Conservation (phyloP, 2,888 invertebrate species). For the Yponomeuta malinellus region DNA sequence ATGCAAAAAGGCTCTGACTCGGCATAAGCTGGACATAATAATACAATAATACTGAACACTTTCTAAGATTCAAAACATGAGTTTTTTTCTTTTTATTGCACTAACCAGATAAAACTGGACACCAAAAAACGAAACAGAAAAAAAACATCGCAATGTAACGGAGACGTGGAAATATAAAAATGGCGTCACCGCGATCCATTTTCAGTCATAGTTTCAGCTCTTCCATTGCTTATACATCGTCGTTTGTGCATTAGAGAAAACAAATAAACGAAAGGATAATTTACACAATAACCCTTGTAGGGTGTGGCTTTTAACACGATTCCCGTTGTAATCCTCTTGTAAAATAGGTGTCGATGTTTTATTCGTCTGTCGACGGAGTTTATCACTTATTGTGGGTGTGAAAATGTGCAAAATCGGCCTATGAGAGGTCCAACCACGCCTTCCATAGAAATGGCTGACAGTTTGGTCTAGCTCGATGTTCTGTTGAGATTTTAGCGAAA, state of each 20-base stretch:
- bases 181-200: background rate
- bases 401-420: conserved; percentile 21
- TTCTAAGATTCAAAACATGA: no score
- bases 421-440: conserved; percentile 22
- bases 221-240: background rate
- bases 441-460: conserved; percentile 14
- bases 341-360: conserved; percentile 7
- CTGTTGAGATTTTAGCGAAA: conserved; percentile 15
- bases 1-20: no score
- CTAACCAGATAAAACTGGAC: no score
- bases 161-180: background rate
- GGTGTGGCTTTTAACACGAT: conserved; percentile 58
- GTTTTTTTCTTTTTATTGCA: no score
- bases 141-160: background rate
- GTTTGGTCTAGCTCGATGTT: background rate
- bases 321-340: conserved; percentile 44
- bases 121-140: background rate
- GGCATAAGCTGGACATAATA: no score
- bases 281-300: conserved; percentile 29
- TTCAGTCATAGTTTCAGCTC: no score
- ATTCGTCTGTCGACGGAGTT: conserved; percentile 10
- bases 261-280: conserved; percentile 7
- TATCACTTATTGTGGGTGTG: background rate
- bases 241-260: background rate
- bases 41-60: no score